phyloP scores from a whole-genome alignment of 2,797 vertebrate species.

The Echeneis naucrates region DNA sequence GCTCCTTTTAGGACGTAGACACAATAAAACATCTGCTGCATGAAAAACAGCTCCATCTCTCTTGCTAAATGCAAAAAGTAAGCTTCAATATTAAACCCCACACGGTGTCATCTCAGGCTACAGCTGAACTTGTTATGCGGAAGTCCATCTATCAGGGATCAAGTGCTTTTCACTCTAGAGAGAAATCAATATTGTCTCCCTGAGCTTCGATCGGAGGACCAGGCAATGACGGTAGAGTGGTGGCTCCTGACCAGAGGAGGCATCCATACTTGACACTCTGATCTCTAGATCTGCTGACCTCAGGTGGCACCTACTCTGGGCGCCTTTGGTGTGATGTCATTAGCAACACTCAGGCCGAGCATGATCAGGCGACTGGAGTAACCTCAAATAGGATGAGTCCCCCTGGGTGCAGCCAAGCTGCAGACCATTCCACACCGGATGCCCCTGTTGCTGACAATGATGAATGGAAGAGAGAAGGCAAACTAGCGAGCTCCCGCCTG shows the following conservation, averaged over 20 bases:
- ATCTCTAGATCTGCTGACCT: conserved; percentile 9
- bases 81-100: conserved; percentile 5
- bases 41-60: neutral
- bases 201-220: conserved; percentile 38
- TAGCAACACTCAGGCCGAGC: conserved; percentile 67
- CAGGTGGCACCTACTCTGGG: neutral
- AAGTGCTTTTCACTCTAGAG: conserved; percentile 36
- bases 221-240: conserved; percentile 48
- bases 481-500: neutral
- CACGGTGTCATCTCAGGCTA: conserved; percentile 29
- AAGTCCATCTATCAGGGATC: conserved; percentile 61
- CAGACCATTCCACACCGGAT: neutral
- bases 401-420: conserved; percentile 71
- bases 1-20: neutral
- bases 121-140: conserved; percentile 54
- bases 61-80: neutral
- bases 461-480: conserved; percentile 52
- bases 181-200: conserved; percentile 74
- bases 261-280: conserved; percentile 42
- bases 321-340: neutral
- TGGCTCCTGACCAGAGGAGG: conserved; percentile 42
- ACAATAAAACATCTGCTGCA: neutral
- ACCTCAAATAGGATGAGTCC: conserved; percentile 52
- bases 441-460: conserved; percentile 76
- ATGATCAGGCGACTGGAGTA: conserved; percentile 81